These are phyloP conservation scores for Polyommatus icarus DNA, from an alignment of 2,888 invertebrate genomes.

Conservation along the genomic window DNA sequence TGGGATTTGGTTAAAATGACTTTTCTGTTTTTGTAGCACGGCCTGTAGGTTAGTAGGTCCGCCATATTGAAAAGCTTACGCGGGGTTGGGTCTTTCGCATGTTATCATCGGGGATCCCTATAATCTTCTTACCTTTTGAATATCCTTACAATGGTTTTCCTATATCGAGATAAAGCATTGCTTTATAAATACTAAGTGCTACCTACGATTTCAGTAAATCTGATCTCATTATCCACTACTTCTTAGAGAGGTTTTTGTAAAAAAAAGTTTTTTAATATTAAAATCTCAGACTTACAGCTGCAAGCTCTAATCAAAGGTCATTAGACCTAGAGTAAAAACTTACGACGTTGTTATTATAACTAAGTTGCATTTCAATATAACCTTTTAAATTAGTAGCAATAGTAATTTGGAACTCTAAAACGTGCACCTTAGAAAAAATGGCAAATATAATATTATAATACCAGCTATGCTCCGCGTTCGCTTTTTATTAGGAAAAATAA, in stretches of 20 bases:
- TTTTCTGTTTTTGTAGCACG: conserved; percentile 12
- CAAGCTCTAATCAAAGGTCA: no score
- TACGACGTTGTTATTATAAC: no score
- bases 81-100: conserved; percentile 3
- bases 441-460: no score
- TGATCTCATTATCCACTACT: neutral
- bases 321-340: no score
- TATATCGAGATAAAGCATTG: neutral
- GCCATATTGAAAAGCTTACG: conserved; percentile 10
- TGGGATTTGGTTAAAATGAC: neutral
- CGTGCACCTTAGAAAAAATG: no score
- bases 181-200: neutral
- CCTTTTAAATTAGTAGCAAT: no score
- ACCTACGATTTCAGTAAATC: neutral
- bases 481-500: no score
- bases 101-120: neutral
- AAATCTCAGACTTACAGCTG: no score
- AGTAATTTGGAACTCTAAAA: no score
- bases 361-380: no score
- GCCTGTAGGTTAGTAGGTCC: conserved; percentile 13
- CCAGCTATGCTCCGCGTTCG: no score
- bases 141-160: conserved; percentile 6
- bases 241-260: neutral
- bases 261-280: no score
- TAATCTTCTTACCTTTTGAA: conserved; percentile 19